Conservation (phyloP, 2,797 vertebrate species). For the Sebastes jordani region DNA sequence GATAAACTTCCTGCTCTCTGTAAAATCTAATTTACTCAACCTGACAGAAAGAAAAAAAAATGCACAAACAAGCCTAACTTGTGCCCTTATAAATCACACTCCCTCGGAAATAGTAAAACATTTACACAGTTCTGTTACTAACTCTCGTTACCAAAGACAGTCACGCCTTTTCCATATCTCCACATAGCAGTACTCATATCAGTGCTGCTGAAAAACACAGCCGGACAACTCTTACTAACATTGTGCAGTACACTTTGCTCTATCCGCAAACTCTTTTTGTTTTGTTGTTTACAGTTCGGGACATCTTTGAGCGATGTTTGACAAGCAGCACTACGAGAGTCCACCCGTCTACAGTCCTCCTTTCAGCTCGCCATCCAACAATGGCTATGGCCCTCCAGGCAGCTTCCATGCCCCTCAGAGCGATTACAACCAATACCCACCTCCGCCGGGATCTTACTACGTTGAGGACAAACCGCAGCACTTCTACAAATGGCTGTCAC, state of each 20-base stretch:
- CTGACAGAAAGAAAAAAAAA: neutral
- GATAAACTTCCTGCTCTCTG: neutral
- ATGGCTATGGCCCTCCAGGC: slow-evolving; percentile 72
- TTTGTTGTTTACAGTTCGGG: slow-evolving; percentile 4
- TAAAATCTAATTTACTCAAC: neutral
- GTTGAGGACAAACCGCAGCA: slow-evolving; percentile 83
- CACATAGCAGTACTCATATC: slow-evolving; percentile 38
- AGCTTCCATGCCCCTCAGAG: slow-evolving; percentile 77
- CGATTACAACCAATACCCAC: slow-evolving; percentile 79
- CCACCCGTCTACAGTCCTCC: slow-evolving; percentile 86
- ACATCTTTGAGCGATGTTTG: slow-evolving; percentile 75
- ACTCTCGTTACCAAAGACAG: slow-evolving; percentile 19
- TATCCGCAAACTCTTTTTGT: neutral
- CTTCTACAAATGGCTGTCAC: slow-evolving; percentile 90
- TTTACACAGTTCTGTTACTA: slow-evolving; percentile 46
- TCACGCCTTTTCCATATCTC: slow-evolving; percentile 57
- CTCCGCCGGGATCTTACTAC: slow-evolving; percentile 83
- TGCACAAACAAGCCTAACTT: neutral
- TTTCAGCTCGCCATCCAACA: slow-evolving; percentile 72
- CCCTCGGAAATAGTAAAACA: slow-evolving; percentile 57
- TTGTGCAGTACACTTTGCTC: neutral
- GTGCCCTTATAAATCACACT: slow-evolving; percentile 29
- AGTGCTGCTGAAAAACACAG: slow-evolving; percentile 21
- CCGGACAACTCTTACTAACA: neutral
- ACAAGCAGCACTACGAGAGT: slow-evolving; percentile 81